phyloP scores from a whole-genome alignment of 1,140 invertebrate genomes.

The Akabosia matsudoensis region DNA sequence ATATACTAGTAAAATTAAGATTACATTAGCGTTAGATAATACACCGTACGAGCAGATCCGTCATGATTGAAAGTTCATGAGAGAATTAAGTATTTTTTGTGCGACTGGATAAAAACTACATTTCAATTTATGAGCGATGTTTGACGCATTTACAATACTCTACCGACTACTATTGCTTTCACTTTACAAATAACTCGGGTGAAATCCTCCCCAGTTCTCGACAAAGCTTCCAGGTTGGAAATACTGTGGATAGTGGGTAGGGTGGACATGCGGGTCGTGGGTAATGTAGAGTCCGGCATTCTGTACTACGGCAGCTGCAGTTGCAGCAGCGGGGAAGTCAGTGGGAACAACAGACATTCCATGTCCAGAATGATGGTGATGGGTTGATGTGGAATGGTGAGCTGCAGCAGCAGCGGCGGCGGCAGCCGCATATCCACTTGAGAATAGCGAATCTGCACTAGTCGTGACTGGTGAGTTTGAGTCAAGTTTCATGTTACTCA shows the following conservation, averaged over 20 bases:
- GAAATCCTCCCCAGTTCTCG: slow-evolving; percentile 35
- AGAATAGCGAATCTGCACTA: slow-evolving; percentile 3
- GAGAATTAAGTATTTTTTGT: too few species aligned
- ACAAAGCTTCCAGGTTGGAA: slow-evolving; percentile 31
- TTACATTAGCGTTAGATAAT: too few species aligned
- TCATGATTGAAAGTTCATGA: too few species aligned
- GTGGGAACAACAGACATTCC: not conserved
- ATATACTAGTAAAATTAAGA: too few species aligned
- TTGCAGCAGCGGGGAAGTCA: not conserved
- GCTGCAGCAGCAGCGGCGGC: slow-evolving; percentile 27
- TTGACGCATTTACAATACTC: too few species aligned
- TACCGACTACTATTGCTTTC: not conserved
- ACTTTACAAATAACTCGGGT: slow-evolving; percentile 26
- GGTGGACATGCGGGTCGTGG: slow-evolving; percentile 36
- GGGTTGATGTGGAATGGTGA: not conserved
- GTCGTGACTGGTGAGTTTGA: not conserved
- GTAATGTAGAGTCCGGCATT: slow-evolving; percentile 30
- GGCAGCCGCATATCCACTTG: slow-evolving; percentile 17
- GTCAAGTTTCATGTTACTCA: not conserved
- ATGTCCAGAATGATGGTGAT: slow-evolving; percentile 1
- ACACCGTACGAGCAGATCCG: too few species aligned
- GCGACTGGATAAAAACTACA: too few species aligned
- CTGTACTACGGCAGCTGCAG: not conserved
- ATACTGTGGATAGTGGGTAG: slow-evolving; percentile 41
- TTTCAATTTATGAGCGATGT: too few species aligned